phyloP scores from a whole-genome alignment of 2,888 invertebrate genomes.

The Nomada hirtipes region DNA sequence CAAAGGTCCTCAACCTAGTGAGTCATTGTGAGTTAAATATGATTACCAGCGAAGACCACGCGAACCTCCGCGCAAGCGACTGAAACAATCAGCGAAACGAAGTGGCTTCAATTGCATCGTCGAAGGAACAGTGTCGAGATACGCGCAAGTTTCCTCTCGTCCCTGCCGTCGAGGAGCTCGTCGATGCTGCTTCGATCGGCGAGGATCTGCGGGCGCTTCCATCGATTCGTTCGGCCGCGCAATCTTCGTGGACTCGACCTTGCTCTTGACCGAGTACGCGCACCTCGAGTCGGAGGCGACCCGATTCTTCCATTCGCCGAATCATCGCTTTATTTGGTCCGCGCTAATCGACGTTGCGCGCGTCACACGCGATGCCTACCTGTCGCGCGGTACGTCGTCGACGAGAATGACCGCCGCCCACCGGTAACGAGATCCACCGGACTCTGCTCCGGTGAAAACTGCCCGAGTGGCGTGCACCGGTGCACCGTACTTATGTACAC shows the following conservation, averaged over 20 bases:
- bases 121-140: slow-evolving; percentile 20
- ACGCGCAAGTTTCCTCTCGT: not conserved
- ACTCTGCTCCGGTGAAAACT: slow-evolving; percentile 75
- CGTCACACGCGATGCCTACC: slow-evolving; percentile 47
- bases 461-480: slow-evolving; percentile 65
- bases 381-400: slow-evolving; percentile 35
- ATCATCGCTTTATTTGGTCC: not conserved
- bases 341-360: slow-evolving; percentile 18
- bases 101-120: slow-evolving; percentile 23
- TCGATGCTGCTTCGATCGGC: not conserved
- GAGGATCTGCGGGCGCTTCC: no score
- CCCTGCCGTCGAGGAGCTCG: not conserved
- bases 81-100: slow-evolving; percentile 26
- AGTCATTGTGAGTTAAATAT: slow-evolving; percentile 75
- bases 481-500: no score
- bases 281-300: no score
- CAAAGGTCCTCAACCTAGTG: slow-evolving; percentile 80
- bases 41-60: slow-evolving; percentile 70
- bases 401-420: slow-evolving; percentile 10
- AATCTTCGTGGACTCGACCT: no score
- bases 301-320: not conserved
- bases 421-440: slow-evolving; percentile 73
- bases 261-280: no score
- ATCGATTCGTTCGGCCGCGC: no score
- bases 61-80: slow-evolving; percentile 30